Conservation (phyloP, 2,113 vertebrate species). For the Eretmochelys imbricata region DNA sequence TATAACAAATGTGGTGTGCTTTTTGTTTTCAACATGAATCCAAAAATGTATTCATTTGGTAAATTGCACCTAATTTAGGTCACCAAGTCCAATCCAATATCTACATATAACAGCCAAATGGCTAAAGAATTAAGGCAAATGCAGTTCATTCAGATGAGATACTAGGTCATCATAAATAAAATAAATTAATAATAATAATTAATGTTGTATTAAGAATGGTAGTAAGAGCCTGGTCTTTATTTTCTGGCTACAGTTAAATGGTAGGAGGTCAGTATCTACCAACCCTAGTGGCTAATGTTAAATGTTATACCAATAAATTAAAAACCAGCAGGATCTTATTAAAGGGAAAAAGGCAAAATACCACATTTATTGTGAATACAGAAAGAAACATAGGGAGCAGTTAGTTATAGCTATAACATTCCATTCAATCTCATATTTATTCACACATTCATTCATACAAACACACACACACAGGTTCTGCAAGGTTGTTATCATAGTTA, state of each 20-base stretch:
- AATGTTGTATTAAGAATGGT: neutral
- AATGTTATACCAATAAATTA: no score
- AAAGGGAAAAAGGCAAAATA: no score
- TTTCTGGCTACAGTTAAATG: neutral
- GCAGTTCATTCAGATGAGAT: neutral
- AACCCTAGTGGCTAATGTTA: rapidly evolving
- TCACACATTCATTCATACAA: no score
- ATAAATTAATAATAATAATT: no score
- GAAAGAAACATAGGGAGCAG: no score
- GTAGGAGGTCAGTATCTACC: neutral
- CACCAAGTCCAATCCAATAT: neutral
- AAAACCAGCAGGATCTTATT: no score
- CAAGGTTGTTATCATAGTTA: no score
- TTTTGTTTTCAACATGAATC: neutral
- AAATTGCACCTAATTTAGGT: neutral
- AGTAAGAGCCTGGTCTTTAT: neutral
- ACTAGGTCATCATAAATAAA: neutral
- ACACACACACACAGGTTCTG: no score
- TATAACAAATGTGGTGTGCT: neutral
- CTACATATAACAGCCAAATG: rapidly evolving
- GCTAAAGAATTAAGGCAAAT: neutral
- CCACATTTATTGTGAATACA: no score
- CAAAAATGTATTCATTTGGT: neutral
- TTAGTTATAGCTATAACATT: no score
- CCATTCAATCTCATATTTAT: no score